Conservation (phyloP, 2,888 invertebrate species). For the Drosophila borealis region DNA sequence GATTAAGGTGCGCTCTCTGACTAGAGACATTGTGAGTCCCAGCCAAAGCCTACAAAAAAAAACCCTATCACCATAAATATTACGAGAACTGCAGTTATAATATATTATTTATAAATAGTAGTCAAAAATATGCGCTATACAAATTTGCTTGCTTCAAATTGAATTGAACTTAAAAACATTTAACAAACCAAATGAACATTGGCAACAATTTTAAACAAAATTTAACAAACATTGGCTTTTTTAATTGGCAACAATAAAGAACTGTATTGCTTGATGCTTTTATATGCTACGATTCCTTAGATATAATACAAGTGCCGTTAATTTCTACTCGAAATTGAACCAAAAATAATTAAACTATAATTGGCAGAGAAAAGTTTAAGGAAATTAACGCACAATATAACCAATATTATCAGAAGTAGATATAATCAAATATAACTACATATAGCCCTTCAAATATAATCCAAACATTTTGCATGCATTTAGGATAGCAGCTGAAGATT, state of each 20-base stretch:
- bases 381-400: conserved; percentile 45
- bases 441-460: conserved; percentile 2
- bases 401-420: conserved; percentile 27
- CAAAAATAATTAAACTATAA: conserved; percentile 2
- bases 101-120: conserved; percentile 10
- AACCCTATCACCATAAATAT: conserved; percentile 12
- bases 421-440: conserved; percentile 7
- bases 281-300: conserved; percentile 20
- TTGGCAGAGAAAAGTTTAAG: conserved; percentile 22
- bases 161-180: neutral
- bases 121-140: conserved; percentile 36
- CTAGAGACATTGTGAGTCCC: conserved; percentile 82
- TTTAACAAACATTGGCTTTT: conserved; percentile 39
- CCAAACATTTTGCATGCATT: conserved; percentile 43
- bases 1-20: conserved; percentile 81
- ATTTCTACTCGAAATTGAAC: conserved; percentile 33
- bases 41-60: conserved; percentile 30
- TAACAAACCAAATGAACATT: conserved; percentile 3
- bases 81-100: conserved; percentile 20
- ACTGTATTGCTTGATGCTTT: conserved; percentile 45
- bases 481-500: conserved; percentile 4
- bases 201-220: conserved; percentile 19
- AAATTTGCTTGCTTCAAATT: conserved; percentile 52
- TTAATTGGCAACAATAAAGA: conserved; percentile 37
- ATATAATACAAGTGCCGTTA: conserved; percentile 43